These are phyloP conservation scores for Drosophila eugracilis DNA, from an alignment of 1,140 invertebrate genomes.

Conservation along the genomic window DNA sequence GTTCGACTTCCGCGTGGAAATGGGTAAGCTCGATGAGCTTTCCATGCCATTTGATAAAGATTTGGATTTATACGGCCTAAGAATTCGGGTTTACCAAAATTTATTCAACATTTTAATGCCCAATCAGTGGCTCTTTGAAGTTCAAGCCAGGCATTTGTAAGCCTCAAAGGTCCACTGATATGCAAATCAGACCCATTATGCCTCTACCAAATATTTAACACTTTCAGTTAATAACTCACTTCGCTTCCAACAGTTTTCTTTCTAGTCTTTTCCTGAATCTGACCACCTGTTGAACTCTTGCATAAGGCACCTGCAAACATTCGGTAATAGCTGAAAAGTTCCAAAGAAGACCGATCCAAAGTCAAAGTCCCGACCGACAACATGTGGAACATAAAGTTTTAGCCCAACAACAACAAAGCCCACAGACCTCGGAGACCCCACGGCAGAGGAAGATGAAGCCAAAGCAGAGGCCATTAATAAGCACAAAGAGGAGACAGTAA, in stretches of 20 bases:
- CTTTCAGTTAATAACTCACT: constrained; percentile 18
- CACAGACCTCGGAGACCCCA: constrained; percentile 27
- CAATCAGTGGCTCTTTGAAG: constrained; percentile 1
- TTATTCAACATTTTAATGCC: background rate
- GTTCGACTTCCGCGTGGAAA: constrained; percentile 11
- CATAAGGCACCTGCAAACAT: constrained; percentile 47
- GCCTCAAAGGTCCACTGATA: background rate
- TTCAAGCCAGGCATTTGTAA: background rate
- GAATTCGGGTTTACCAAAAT: background rate
- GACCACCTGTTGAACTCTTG: constrained; percentile 39
- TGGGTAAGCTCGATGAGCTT: background rate
- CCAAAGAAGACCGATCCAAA: constrained; percentile 18
- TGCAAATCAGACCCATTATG: constrained; percentile 30
- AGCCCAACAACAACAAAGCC: constrained; percentile 21
- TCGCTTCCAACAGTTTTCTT: constrained; percentile 2
- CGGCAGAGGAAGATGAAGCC: constrained; percentile 35
- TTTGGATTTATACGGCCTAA: background rate
- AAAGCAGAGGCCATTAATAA: constrained; percentile 55
- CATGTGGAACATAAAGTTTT: constrained; percentile 25
- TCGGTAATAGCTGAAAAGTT: constrained; percentile 36
- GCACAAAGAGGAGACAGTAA: constrained; percentile 28
- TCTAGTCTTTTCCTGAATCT: constrained; percentile 10
- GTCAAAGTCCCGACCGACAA: constrained; percentile 24
- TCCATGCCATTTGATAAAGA: background rate
- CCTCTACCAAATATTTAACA: constrained; percentile 28